Percentiles rank a stretch among this genome's conserved stretches.
Conservation (phyloP, 2,888 invertebrate species). For the Acrobasis suavella region DNA sequence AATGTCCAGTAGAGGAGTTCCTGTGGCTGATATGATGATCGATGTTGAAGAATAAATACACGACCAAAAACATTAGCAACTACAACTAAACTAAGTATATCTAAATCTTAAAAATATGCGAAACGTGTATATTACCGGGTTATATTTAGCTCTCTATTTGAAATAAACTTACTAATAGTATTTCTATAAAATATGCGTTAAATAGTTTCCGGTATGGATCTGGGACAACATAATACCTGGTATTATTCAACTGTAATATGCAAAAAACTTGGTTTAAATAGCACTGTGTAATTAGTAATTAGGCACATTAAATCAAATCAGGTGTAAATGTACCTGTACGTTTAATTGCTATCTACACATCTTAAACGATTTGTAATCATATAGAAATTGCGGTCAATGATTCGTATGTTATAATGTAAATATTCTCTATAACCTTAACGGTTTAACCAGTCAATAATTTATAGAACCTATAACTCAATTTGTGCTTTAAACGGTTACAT, state of each 20-base stretch:
- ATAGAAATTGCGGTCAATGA: conserved; percentile 22
- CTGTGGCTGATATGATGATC: no score
- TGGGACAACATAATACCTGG: not conserved
- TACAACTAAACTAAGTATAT: no score
- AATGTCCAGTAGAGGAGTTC: no score
- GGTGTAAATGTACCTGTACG: not conserved
- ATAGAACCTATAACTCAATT: not conserved
- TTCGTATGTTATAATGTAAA: conserved; percentile 5
- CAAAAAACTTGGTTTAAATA: not conserved
- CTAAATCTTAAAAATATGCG: no score
- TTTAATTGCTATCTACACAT: conserved; percentile 12
- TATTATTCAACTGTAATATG: not conserved
- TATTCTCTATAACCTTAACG: not conserved
- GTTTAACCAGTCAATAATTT: not conserved
- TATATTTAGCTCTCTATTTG: no score
- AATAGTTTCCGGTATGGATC: not conserved
- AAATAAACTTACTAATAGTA: not conserved
- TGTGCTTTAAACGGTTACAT: no score
- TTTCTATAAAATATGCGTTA: not conserved
- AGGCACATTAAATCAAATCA: not conserved
- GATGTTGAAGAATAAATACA: not conserved
- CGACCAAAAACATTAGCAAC: not conserved
- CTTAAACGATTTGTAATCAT: not conserved
- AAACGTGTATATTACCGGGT: no score
- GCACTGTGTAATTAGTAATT: not conserved